These are phyloP conservation scores for Sinosuthora webbiana DNA, from an alignment of 2,113 vertebrate species.

Conservation along the genomic window DNA sequence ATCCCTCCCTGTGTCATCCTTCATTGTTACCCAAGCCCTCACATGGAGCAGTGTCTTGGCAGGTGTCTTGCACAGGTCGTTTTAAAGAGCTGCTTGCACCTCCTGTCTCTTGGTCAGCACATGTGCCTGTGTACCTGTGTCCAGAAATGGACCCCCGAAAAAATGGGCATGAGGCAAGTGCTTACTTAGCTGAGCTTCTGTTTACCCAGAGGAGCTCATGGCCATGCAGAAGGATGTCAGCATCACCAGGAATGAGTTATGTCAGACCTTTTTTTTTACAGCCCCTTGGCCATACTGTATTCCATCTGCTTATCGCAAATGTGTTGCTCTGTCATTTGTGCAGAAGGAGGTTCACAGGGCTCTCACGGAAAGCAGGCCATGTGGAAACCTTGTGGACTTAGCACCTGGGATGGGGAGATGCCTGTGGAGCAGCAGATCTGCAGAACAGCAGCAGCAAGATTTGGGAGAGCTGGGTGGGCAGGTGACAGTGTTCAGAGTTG, in stretches of 20 bases:
- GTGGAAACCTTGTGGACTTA: background rate
- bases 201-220: background rate
- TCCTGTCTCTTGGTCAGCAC: background rate
- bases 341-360: background rate
- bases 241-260: background rate
- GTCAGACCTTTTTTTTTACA: accelerated
- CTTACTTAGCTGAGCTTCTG: background rate
- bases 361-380: background rate
- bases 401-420: background rate
- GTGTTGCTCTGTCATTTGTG: background rate
- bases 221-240: background rate
- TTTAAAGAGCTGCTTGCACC: background rate
- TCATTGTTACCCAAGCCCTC: background rate
- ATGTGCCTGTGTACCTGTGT: accelerated
- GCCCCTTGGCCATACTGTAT: background rate
- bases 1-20: background rate
- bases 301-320: background rate
- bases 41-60: background rate
- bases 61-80: accelerated
- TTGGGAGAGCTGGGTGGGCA: background rate
- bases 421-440: background rate
- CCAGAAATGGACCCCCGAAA: background rate
- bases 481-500: background rate
- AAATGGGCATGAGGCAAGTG: background rate
- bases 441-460: background rate